phyloP scores from a whole-genome alignment of 2,888 invertebrate genomes.

The Drosophila nr. fundita region DNA sequence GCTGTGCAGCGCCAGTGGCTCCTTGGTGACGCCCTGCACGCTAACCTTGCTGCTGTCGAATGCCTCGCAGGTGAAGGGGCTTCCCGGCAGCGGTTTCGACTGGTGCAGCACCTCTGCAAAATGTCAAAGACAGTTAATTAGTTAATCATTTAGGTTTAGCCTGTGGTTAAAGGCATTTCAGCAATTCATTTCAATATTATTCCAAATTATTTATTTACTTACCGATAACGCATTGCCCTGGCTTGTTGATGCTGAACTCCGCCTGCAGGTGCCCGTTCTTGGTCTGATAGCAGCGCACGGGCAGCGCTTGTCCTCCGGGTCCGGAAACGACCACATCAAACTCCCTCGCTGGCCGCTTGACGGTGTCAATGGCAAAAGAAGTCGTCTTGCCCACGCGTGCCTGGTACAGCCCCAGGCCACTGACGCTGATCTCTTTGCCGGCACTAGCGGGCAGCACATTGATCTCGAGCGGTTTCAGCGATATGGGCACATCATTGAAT shows the following conservation, averaged over 20 bases:
- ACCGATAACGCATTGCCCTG: slow-evolving; percentile 90
- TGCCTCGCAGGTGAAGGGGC: slow-evolving; percentile 96
- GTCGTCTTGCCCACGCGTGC: slow-evolving; percentile 92
- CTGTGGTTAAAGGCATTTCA: not conserved
- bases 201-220: slow-evolving; percentile 46
- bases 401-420: slow-evolving; percentile 93
- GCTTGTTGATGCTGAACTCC: slow-evolving; percentile 94
- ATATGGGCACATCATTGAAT: slow-evolving; percentile 93
- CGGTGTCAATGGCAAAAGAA: slow-evolving; percentile 94
- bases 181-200: not conserved
- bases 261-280: slow-evolving; percentile 97
- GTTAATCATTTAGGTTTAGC: not conserved
- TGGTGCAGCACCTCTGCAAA: slow-evolving; percentile 94
- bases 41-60: slow-evolving; percentile 94
- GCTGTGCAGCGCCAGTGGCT: slow-evolving; percentile 92
- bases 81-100: slow-evolving; percentile 95
- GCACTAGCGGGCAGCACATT: slow-evolving; percentile 88
- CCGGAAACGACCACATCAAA: slow-evolving; percentile 96
- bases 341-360: slow-evolving; percentile 93
- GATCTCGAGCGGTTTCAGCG: slow-evolving; percentile 86
- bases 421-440: slow-evolving; percentile 90
- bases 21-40: slow-evolving; percentile 91
- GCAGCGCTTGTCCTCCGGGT: slow-evolving; percentile 91
- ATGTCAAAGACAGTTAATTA: not conserved
- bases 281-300: slow-evolving; percentile 97